phyloP scores from a whole-genome alignment of 2,797 vertebrate genomes.

The Lepilemur ruficaudatus region DNA sequence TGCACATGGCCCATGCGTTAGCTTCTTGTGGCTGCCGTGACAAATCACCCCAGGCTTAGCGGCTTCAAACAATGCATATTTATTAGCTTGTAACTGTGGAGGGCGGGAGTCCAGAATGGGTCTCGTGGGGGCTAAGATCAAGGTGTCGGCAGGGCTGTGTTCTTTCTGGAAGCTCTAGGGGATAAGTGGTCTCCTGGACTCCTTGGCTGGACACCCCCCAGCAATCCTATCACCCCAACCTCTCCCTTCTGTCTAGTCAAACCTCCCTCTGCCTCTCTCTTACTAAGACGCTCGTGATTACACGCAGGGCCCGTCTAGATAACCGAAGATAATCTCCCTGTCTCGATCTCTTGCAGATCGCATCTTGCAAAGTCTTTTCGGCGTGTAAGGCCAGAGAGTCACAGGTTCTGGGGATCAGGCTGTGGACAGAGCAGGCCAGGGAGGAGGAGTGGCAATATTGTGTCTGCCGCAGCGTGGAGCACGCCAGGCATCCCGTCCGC shows the following conservation, averaged over 20 bases:
- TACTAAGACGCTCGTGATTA: background rate
- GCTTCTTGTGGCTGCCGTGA: background rate
- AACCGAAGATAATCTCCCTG: background rate
- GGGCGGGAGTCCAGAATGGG: background rate
- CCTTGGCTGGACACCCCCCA: background rate
- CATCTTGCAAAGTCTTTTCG: background rate
- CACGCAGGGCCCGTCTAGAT: background rate
- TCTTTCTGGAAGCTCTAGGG: background rate
- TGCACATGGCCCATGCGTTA: fast-evolving
- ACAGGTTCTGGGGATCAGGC: background rate
- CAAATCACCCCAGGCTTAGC: background rate
- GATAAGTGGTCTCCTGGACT: background rate
- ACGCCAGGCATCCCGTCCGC: fast-evolving
- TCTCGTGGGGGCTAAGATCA: background rate
- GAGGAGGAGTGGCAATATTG: too few relatives aligned
- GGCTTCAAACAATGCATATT: background rate
- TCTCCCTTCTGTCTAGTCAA: background rate
- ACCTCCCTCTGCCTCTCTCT: background rate
- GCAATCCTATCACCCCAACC: fast-evolving
- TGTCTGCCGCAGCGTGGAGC: background rate
- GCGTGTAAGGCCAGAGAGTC: background rate
- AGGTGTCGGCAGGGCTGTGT: background rate
- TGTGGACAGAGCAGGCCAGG: background rate
- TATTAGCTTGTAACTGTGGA: background rate
- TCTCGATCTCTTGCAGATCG: background rate